A percentile compares a stretch with the other conserved stretches of the same genome.
Conservation (phyloP, 1,140 invertebrate genomes). For the Monochamus saltuarius region DNA sequence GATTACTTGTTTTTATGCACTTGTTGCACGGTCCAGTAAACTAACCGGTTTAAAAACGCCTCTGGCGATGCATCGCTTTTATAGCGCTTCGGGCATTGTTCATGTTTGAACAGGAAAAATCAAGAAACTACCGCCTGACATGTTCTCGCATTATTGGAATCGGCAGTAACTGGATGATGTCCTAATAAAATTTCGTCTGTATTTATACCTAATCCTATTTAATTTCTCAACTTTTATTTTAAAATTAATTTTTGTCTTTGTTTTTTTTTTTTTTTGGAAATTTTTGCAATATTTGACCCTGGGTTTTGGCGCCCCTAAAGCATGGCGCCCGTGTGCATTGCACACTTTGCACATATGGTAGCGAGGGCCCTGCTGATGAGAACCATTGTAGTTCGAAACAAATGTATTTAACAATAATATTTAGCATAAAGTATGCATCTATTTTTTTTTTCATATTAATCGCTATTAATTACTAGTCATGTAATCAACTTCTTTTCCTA, state of each 20-base stretch:
- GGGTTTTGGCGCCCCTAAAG: constrained; percentile 3
- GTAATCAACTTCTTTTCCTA: no score
- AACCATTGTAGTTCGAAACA: no score
- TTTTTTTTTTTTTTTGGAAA: no score
- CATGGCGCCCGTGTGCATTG: constrained; percentile 17
- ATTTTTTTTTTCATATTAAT: no score
- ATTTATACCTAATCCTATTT: constrained; percentile 16
- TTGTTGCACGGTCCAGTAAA: constrained; percentile 5
- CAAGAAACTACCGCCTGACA: constrained; percentile 19
- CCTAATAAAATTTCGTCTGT: constrained; percentile 4
- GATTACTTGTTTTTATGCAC: constrained; percentile 11
- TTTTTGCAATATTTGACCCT: neutral
- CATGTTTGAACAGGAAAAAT: constrained; percentile 22
- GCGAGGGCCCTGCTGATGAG: neutral
- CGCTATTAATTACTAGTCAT: no score
- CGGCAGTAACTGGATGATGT: constrained; percentile 4
- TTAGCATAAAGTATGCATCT: no score
- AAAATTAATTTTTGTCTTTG: neutral
- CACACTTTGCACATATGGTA: constrained; percentile 13
- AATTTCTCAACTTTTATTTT: constrained; percentile 13
- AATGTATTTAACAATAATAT: no score
- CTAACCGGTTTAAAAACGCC: constrained; percentile 13
- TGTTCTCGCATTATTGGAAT: constrained; percentile 9
- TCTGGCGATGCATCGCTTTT: constrained; percentile 17
- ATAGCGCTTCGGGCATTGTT: constrained; percentile 15